Base-by-base conservation (phyloP, 2,888 invertebrate species). In the Campaea margaritaria region DNA sequence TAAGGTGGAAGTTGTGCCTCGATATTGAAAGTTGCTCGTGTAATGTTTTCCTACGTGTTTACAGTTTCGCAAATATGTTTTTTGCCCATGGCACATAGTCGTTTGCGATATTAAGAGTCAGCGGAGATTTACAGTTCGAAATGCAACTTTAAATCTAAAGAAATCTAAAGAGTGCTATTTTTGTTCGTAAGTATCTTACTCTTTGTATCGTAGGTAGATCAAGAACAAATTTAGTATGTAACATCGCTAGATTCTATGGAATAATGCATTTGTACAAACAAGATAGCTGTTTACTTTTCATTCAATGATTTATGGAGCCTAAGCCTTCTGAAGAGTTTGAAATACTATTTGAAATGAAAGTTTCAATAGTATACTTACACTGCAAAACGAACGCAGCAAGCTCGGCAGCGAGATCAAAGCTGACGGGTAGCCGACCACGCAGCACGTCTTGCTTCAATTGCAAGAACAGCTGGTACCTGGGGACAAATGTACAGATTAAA, bases 381-480 rank as follows among this genome's bases (percentile, higher is more conserved):
- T 99, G 99, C 52, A 99, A 95, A 65, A 98, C 97, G 85, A 96
- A 98, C 12, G 98, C 97, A 55, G 98, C 98, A 60, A 99, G 93
- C 85, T 99, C 98, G 5, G 97, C 96, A 27, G 98, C 97, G 72
- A 98, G 93, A 78, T 99, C 98, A 86, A 97, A 97, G 66, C 96
- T 95, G 60, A 98, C 96, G 8, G 98, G 97, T 74, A 99, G 93
- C 70, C 99, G 95, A 64, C 98, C 98, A 85, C 99, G 98, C 53
- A 98, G 94, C 74, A 99, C 97, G 86, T 99, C 99, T 93, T 98
- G 97, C 91, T 99, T 98, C 79, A 99, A 95, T 94, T 99, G 99
- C 76, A 99, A 94, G 89, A 98, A 99, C 89, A 99, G 96, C 93
- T 99, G 98, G 93, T 99, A 99, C 94, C 99, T 98, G 79, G 16